phyloP scores from a whole-genome alignment of 2,113 vertebrate genomes.

The Spilogale gracilis region DNA sequence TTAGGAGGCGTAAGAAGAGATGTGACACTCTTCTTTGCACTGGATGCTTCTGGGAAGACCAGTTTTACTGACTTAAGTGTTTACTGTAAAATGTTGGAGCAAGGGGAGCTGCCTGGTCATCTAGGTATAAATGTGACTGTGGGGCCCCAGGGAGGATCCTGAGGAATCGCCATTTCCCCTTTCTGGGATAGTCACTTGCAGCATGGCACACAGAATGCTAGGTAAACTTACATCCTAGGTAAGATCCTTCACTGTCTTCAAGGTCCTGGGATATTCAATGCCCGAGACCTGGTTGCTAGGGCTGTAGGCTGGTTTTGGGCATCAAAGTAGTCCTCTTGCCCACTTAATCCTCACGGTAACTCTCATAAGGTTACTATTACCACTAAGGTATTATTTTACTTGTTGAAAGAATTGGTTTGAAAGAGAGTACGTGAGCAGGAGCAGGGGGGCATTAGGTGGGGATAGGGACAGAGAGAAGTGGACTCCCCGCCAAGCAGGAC shows the following conservation, averaged over 20 bases:
- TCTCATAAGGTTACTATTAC: background rate
- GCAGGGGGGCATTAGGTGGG: background rate
- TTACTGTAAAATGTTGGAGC: background rate
- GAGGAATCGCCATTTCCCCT: background rate
- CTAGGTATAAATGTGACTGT: background rate
- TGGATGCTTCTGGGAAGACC: background rate
- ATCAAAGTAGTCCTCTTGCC: background rate
- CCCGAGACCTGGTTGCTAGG: background rate
- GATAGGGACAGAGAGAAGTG: background rate
- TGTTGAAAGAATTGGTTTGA: background rate
- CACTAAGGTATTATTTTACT: background rate
- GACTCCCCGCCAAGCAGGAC: background rate
- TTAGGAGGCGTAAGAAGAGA: background rate
- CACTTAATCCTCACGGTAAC: background rate
- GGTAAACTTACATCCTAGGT: background rate
- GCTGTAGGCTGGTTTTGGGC: background rate
- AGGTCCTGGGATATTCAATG: background rate
- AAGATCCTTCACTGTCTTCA: background rate
- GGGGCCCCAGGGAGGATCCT: rapidly evolving
- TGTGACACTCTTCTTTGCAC: background rate
- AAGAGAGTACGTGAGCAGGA: background rate
- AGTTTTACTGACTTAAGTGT: background rate
- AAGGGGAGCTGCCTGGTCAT: rapidly evolving
- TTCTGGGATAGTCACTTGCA: background rate
- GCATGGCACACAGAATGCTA: background rate